These are phyloP conservation scores for Chrysopa pallens DNA, from an alignment of 1,140 invertebrate species.

Conservation along the genomic window DNA sequence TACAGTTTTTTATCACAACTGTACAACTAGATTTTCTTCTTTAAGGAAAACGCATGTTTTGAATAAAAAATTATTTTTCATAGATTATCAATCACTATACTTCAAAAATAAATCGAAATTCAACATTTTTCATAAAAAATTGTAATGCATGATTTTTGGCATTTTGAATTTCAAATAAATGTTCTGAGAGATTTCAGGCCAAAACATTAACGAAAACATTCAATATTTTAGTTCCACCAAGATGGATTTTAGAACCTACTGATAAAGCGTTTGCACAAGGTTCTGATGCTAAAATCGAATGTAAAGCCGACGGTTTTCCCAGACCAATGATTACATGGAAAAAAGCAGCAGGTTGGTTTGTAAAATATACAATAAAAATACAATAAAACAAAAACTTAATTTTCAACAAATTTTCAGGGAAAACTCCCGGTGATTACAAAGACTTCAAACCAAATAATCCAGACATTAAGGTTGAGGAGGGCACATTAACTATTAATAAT, in stretches of 20 bases:
- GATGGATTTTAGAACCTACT: constrained; percentile 90
- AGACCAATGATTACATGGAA: constrained; percentile 89
- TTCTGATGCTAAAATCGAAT: constrained; percentile 81
- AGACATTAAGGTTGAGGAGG: constrained; percentile 78
- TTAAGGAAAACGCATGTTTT: no score
- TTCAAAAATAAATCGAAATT: no score
- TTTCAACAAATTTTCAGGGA: constrained; percentile 34
- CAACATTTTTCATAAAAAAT: no score
- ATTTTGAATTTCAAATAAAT: no score
- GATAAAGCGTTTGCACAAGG: constrained; percentile 90
- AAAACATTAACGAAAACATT: constrained; percentile 6
- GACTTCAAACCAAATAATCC: constrained; percentile 78
- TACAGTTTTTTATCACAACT: no score
- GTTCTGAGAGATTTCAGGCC: not conserved
- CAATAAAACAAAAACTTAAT: not conserved
- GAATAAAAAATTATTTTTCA: no score
- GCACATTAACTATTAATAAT: constrained; percentile 70
- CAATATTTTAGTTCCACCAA: constrained; percentile 65
- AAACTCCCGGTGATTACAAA: constrained; percentile 79
- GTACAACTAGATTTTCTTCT: no score
- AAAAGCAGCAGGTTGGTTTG: constrained; percentile 68
- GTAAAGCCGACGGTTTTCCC: constrained; percentile 89
- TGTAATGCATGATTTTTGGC: no score
- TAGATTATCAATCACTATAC: no score
- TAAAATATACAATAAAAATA: not conserved